These are phyloP conservation scores for Beris morrisii DNA, from an alignment of 2,888 invertebrate species.

Conservation along the genomic window DNA sequence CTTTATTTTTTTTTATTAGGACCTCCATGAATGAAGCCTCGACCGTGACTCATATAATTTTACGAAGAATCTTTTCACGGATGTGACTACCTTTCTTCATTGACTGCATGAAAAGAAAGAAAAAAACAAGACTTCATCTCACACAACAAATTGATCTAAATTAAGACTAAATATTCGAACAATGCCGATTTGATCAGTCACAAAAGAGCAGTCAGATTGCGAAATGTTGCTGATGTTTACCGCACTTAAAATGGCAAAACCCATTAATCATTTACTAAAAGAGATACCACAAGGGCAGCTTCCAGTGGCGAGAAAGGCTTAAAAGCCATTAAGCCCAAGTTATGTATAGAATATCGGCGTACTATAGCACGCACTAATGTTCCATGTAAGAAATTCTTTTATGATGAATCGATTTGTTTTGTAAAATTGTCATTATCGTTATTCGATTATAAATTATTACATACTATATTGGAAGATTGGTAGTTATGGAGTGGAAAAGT, in stretches of 20 bases:
- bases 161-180: slow-evolving; percentile 13
- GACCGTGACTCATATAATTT: slow-evolving; percentile 13
- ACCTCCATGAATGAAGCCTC: slow-evolving; percentile 12
- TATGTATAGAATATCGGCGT: no score
- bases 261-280: slow-evolving; percentile 17
- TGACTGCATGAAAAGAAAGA: no score
- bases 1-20: slow-evolving; percentile 12
- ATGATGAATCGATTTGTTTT: no score
- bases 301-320: no score
- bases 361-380: no score
- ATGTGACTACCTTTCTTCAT: background rate
- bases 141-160: slow-evolving; percentile 23
- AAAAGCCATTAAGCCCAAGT: no score
- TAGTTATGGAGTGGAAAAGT: no score
- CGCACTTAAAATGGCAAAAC: slow-evolving; percentile 2
- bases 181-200: slow-evolving; percentile 7
- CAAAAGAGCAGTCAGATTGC: slow-evolving; percentile 1
- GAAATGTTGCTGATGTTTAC: slow-evolving; percentile 4
- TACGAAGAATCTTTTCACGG: background rate
- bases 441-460: no score
- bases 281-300: slow-evolving; percentile 6
- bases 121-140: no score
- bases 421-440: no score
- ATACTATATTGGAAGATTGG: no score
- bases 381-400: no score